Evolutionary conservation across 2,888 invertebrate genomes (phyloP), one percentile per base, ranked within the genome.

Genomic region (Hirtodrosophila duncani): DNA sequence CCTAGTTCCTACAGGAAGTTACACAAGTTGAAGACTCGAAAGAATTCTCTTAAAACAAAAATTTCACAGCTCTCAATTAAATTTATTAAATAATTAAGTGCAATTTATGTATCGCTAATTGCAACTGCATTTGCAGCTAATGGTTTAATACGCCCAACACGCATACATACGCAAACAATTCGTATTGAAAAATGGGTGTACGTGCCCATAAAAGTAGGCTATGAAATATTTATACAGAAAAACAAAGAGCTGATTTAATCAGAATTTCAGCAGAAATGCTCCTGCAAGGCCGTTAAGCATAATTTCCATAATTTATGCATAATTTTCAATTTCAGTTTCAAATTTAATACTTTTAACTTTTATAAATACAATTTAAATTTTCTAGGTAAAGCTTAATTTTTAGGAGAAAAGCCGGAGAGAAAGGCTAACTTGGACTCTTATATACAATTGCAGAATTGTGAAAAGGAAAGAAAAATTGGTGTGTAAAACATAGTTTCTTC

Each of bases 21-120:
- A n/a, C n/a, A n/a, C n/a, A n/a, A n/a, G n/a, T n/a, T n/a, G n/a
- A n/a, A n/a, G n/a, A n/a, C n/a, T n/a, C n/a, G n/a, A n/a, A n/a
- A n/a, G n/a, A n/a, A n/a, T n/a, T n/a, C n/a, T n/a, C n/a, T n/a
- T n/a, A 27, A 5, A 20, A n/a, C 9, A 13, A 23, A 31, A 9
- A 24, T 8, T 3, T 21, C 56, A 61, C 51, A 67, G 63, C 68
- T 75, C 68, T 71, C 77, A 75, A 71, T 71, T 75, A 60, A 75
- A 70, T 71, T 75, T 70, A 75, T 70, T 75, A 65, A 63, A 71
- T 75, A 75, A 70, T 75, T 75, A 71, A 75, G 77, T 65, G 53
- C 59, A 67, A 71, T 71, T 75, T 64, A 68, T 46, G 51, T 34
- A 20, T 26, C 53, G 56, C 71, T 70, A 70, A 75, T 70, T 75